phyloP scores from a whole-genome alignment of 2,113 vertebrate species.

The Nicator chloris region DNA sequence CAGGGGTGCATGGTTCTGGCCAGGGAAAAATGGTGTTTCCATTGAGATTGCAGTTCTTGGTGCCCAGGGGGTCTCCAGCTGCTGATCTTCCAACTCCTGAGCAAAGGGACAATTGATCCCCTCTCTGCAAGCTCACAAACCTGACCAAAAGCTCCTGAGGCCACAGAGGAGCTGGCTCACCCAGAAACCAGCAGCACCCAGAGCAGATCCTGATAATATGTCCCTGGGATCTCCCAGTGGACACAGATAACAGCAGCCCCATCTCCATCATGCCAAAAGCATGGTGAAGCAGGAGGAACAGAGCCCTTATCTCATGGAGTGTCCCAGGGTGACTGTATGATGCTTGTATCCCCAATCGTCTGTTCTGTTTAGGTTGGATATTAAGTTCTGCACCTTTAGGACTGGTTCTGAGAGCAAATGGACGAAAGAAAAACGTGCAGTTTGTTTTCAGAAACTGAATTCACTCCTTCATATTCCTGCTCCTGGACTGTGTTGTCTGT shows the following conservation, averaged over 20 bases:
- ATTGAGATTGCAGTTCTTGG: constrained; percentile 24
- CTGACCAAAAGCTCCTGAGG: background rate
- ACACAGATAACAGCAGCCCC: background rate
- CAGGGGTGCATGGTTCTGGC: background rate
- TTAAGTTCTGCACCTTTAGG: background rate
- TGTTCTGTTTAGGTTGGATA: background rate
- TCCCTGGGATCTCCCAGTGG: background rate
- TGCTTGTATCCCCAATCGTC: background rate
- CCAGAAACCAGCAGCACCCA: background rate
- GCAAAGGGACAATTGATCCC: background rate
- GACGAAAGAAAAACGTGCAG: background rate
- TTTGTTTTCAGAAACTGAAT: background rate
- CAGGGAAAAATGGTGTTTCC: constrained; percentile 56
- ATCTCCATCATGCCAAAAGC: background rate
- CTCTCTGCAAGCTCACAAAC: background rate
- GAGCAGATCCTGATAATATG: background rate
- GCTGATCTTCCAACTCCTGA: background rate
- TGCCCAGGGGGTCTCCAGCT: background rate
- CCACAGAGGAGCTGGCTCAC: background rate
- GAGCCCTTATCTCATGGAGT: background rate
- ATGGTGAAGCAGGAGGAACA: background rate
- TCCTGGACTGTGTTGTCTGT: background rate
- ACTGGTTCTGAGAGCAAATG: background rate
- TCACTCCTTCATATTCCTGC: background rate
- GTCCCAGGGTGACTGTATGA: background rate